Percentiles rank a stretch among this genome's conserved stretches.
phyloP scores from a whole-genome alignment of 2,113 vertebrate species.

The Oreotrochilus melanogaster region DNA sequence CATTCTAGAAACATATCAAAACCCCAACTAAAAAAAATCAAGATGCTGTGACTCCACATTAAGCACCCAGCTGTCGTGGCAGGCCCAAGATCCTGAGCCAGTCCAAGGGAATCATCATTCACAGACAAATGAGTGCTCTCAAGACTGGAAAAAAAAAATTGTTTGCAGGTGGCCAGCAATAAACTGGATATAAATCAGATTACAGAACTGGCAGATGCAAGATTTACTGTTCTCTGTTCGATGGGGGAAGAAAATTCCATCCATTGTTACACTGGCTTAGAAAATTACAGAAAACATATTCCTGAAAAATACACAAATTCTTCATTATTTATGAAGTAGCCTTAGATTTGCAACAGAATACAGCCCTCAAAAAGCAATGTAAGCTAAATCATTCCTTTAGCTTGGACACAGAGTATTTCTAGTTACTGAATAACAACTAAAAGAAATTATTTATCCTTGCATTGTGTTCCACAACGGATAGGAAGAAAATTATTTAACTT shows the following conservation, averaged over 20 bases:
- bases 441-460: neutral
- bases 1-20: neutral
- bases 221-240: neutral
- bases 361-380: neutral
- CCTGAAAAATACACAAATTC: neutral
- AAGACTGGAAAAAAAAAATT: neutral
- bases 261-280: neutral
- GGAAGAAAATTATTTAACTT: neutral
- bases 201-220: neutral
- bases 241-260: neutral
- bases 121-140: neutral
- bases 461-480: neutral
- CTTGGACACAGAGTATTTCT: neutral
- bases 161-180: conserved; percentile 4
- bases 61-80: neutral
- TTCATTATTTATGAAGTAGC: neutral
- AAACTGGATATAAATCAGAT: conserved; percentile 29
- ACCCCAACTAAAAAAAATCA: neutral
- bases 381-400: neutral
- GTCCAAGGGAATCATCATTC: conserved; percentile 1
- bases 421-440: neutral
- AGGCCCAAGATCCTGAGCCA: neutral
- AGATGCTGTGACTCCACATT: neutral
- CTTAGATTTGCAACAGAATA: neutral
- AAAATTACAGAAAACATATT: neutral